phyloP scores from a whole-genome alignment of 2,797 vertebrate genomes.

The Pogonophryne albipinna region DNA sequence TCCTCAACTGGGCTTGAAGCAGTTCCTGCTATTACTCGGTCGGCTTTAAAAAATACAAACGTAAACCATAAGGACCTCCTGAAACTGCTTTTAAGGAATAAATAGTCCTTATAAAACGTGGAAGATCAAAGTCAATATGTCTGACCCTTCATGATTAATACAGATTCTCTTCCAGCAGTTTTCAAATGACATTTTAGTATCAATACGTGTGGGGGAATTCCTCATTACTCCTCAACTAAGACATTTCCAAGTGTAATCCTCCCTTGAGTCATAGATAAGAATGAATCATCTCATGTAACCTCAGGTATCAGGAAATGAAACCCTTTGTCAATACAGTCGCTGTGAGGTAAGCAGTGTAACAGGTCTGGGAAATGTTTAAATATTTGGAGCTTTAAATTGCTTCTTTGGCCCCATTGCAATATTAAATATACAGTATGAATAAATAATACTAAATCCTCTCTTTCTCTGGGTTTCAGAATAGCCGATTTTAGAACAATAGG shows the following conservation, averaged over 20 bases:
- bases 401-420: neutral
- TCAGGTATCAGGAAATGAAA: constrained; percentile 17
- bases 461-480: neutral
- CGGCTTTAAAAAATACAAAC: constrained; percentile 13
- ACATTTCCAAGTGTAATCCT: neutral
- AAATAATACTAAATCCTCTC: neutral
- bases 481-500: neutral
- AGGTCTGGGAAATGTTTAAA: neutral
- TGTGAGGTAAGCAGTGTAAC: neutral
- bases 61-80: neutral
- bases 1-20: neutral
- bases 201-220: constrained; percentile 2
- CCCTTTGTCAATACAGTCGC: neutral
- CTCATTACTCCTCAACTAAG: constrained; percentile 1
- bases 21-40: constrained; percentile 13
- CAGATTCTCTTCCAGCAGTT: neutral
- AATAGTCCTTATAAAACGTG: constrained; percentile 1
- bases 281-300: neutral
- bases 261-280: neutral
- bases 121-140: neutral
- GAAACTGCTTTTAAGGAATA: constrained; percentile 23
- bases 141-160: constrained; percentile 24
- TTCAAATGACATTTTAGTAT: constrained; percentile 4
- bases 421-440: neutral
- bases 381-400: neutral